These are phyloP conservation scores for Prolemur simus DNA, from an alignment of 2,113 vertebrate species.

Conservation along the genomic window DNA sequence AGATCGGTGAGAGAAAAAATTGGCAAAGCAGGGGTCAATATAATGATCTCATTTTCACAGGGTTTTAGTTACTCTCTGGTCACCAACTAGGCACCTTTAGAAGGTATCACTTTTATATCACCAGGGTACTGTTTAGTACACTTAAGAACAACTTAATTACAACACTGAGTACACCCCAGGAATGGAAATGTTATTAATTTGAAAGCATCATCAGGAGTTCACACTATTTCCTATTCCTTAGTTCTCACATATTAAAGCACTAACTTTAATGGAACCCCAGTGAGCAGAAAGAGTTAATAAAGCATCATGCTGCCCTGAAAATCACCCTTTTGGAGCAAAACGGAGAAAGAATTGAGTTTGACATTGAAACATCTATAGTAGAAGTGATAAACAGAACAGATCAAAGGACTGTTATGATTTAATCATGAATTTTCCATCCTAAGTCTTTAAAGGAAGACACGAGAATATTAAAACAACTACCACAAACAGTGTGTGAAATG, in stretches of 20 bases:
- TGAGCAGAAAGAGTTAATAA: conserved; percentile 36
- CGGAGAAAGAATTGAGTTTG: background rate
- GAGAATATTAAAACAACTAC: background rate
- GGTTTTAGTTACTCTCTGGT: background rate
- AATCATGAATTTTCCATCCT: background rate
- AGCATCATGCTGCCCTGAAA: background rate
- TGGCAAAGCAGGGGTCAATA: background rate
- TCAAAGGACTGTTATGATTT: background rate
- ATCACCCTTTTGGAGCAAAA: background rate
- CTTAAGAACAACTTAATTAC: conserved; percentile 25
- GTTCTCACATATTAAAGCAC: background rate
- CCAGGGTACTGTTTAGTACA: background rate
- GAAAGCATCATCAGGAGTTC: background rate
- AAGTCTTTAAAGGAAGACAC: background rate
- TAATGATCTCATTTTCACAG: conserved; percentile 22
- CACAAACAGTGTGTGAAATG: background rate
- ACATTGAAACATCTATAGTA: background rate
- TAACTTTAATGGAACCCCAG: background rate
- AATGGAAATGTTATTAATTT: background rate
- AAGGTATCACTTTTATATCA: background rate
- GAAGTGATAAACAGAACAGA: background rate
- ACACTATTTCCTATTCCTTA: background rate
- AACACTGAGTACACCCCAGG: background rate
- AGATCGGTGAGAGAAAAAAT: background rate
- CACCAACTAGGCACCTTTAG: conserved; percentile 3